These are phyloP conservation scores for Mustela nigripes DNA, from an alignment of 2,113 vertebrate genomes.

Conservation along the genomic window DNA sequence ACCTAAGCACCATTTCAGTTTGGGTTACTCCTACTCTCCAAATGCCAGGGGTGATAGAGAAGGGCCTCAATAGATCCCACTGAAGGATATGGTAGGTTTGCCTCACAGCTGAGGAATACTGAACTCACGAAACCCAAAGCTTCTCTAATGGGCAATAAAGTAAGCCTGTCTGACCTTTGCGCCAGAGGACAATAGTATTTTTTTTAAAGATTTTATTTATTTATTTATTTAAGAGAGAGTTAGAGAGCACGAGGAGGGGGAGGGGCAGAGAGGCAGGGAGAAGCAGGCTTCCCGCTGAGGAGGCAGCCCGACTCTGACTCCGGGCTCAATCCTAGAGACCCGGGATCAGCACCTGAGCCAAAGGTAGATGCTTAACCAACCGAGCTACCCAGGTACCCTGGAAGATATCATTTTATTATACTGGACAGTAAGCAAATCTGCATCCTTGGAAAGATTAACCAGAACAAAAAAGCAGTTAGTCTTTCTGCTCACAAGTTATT, in stretches of 20 bases:
- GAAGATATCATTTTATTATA: neutral
- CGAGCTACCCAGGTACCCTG: no score
- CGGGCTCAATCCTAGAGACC: no score
- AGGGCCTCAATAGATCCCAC: neutral
- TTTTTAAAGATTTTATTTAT: no score
- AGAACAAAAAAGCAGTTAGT: neutral
- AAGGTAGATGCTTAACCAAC: no score
- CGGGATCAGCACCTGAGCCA: no score
- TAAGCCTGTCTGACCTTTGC: neutral
- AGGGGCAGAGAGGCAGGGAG: no score
- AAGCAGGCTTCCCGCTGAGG: no score
- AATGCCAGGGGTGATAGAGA: neutral
- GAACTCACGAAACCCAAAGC: neutral
- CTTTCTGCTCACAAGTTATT: constrained; percentile 1
- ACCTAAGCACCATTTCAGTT: neutral
- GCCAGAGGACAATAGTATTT: neutral
- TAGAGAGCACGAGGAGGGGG: no score
- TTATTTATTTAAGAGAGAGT: no score
- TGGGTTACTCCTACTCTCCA: neutral
- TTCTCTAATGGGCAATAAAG: constrained; percentile 8
- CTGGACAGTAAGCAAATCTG: neutral
- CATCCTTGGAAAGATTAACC: constrained; percentile 26
- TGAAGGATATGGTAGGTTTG: neutral
- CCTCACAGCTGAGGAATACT: neutral
- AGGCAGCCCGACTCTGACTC: no score